A percentile compares a stretch with the other conserved stretches of the same genome.
phyloP scores from a whole-genome alignment of 1,140 invertebrate genomes.

The Brachionus plicatilis region DNA sequence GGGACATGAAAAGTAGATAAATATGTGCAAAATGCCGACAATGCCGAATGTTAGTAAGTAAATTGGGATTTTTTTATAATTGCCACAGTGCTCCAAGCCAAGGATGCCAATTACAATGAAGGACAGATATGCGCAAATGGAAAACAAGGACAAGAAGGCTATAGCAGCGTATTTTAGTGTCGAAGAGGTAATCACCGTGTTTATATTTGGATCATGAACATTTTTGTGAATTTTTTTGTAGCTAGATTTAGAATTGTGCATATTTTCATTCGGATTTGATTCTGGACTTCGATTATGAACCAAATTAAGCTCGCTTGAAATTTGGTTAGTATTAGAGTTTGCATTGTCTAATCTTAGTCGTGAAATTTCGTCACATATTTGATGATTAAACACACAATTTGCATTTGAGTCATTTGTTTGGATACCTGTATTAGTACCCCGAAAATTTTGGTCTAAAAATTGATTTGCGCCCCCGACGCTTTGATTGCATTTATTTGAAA shows the following conservation, averaged over 20 bases:
- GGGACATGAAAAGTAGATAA: constrained; percentile 8
- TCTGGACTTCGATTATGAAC: background rate
- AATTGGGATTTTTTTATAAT: background rate
- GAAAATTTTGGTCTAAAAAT: background rate
- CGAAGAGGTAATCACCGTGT: background rate
- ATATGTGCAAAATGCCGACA: background rate
- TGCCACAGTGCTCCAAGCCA: background rate
- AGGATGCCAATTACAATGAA: background rate
- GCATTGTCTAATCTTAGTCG: background rate
- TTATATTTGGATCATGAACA: background rate
- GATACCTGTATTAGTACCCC: background rate
- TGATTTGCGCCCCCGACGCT: background rate
- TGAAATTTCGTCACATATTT: constrained; percentile 26
- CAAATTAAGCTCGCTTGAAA: background rate
- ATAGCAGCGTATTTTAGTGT: background rate
- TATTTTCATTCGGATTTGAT: background rate
- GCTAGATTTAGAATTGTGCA: background rate
- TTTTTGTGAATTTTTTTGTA: background rate
- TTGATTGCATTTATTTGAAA: background rate
- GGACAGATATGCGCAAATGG: background rate
- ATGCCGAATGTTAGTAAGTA: background rate
- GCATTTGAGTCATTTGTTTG: background rate
- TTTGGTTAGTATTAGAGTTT: background rate
- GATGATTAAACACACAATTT: constrained; percentile 27
- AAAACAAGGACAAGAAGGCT: background rate